Evolutionary conservation across 2,113 vertebrate genomes (phyloP).

Genomic region (Engraulis encrasicolus): DNA sequence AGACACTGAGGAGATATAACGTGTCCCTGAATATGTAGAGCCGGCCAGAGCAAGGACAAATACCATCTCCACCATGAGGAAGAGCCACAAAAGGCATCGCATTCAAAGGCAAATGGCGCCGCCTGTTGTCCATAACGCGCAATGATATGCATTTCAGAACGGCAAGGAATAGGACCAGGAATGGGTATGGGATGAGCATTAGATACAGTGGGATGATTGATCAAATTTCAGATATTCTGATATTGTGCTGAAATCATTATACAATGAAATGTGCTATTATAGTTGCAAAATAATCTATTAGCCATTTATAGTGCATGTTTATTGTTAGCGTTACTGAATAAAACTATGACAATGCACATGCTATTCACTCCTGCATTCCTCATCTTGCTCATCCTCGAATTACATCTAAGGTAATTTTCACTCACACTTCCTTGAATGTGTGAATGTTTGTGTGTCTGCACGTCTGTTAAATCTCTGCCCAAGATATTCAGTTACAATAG

Average conservation of each 20-base stretch:
- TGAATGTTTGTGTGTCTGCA: neutral
- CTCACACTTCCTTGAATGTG: neutral
- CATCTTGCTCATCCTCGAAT: neutral
- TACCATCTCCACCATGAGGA: neutral
- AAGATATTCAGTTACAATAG: neutral
- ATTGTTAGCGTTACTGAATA: too few relatives aligned
- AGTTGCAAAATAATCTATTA: too few relatives aligned
- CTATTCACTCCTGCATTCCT: too few relatives aligned
- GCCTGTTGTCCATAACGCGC: conserved; percentile 60
- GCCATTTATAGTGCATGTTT: too few relatives aligned
- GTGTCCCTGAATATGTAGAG: neutral
- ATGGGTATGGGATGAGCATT: too few relatives aligned
- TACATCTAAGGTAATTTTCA: neutral
- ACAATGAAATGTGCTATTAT: too few relatives aligned
- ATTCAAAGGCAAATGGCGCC: conserved; percentile 67
- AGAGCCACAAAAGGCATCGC: neutral
- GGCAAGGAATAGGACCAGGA: neutral
- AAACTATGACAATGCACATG: too few relatives aligned
- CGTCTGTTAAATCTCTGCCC: neutral
- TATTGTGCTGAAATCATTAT: too few relatives aligned
- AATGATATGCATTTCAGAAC: conserved; percentile 25
- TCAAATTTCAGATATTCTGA: too few relatives aligned
- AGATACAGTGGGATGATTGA: too few relatives aligned
- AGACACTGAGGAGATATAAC: neutral
- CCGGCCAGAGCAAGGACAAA: neutral